A percentile compares a stretch with the other conserved stretches of the same genome.
Conservation (phyloP, 2,888 invertebrate genomes). For the Hirtodrosophila cameraria region DNA sequence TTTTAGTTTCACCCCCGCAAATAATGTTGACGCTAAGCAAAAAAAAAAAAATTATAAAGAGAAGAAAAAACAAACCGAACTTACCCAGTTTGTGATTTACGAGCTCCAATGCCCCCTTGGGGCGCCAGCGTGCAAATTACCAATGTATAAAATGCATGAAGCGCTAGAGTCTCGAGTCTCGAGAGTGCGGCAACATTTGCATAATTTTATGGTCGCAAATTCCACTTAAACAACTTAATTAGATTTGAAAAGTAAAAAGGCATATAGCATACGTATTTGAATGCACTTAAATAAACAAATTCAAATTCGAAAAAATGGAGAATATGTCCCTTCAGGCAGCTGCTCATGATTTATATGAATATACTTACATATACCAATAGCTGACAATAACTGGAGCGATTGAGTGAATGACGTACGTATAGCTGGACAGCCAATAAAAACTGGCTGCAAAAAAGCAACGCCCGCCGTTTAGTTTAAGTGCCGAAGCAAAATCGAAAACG, state of each 20-base stretch:
- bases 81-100: conserved; percentile 65
- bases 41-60: no score
- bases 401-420: conserved; percentile 46
- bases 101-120: conserved; percentile 32
- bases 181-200: conserved; percentile 57
- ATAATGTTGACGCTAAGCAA: conserved; percentile 10
- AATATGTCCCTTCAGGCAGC: conserved; percentile 66
- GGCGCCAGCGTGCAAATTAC: conserved; percentile 61
- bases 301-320: conserved; percentile 57
- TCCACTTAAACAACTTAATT: conserved; percentile 75
- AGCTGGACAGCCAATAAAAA: conserved; percentile 48
- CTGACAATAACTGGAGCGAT: conserved; percentile 46
- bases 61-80: no score
- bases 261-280: no score
- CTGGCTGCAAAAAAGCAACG: conserved; percentile 43
- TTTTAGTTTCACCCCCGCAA: conserved; percentile 23
- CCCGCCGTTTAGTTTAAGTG: conserved; percentile 42
- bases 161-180: conserved; percentile 14
- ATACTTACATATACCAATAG: conserved; percentile 33
- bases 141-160: conserved; percentile 52
- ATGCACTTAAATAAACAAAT: conserved; percentile 71
- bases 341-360: conserved; percentile 60
- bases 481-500: conserved; percentile 27
- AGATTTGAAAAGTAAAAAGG: conserved; percentile 62
- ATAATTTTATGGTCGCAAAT: conserved; percentile 76